These are phyloP conservation scores for Acronicta aceris DNA, from an alignment of 2,888 invertebrate species.

Conservation along the genomic window DNA sequence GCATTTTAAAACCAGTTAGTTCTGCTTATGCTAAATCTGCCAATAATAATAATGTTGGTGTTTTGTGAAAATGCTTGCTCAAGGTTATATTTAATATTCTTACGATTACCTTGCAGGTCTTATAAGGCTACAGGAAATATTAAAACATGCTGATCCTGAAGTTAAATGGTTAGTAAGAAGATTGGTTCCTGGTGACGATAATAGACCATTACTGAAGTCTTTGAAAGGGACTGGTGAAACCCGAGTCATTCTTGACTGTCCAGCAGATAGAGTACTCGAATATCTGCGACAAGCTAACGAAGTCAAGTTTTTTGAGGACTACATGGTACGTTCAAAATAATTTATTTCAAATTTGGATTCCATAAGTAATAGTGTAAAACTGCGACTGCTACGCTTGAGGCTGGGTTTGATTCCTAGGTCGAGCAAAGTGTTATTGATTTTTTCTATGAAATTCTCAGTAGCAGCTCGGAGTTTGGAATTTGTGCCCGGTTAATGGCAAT, in stretches of 20 bases:
- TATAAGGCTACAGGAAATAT: conserved; percentile 93
- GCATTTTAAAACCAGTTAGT: not conserved
- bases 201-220: conserved; percentile 92
- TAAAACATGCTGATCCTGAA: conserved; percentile 92
- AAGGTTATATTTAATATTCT: not conserved
- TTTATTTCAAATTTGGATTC: not conserved
- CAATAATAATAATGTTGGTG: too few relatives aligned
- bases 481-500: too few relatives aligned
- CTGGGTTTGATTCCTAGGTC: too few relatives aligned
- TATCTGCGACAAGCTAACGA: conserved; percentile 94
- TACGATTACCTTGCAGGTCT: conserved; percentile 85
- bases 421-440: too few relatives aligned
- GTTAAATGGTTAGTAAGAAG: conserved; percentile 92
- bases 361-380: not conserved
- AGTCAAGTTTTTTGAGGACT: conserved; percentile 95
- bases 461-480: too few relatives aligned
- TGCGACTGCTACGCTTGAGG: too few relatives aligned
- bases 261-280: conserved; percentile 90
- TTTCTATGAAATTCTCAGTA: too few relatives aligned
- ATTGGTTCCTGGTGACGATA: conserved; percentile 87
- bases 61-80: too few relatives aligned
- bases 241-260: conserved; percentile 94
- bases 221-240: conserved; percentile 92
- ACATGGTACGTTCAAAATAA: conserved; percentile 87
- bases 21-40: too few relatives aligned